Evolutionary conservation across 2,888 invertebrate species (phyloP).

Genomic region (Drosophila paramelanica): DNA sequence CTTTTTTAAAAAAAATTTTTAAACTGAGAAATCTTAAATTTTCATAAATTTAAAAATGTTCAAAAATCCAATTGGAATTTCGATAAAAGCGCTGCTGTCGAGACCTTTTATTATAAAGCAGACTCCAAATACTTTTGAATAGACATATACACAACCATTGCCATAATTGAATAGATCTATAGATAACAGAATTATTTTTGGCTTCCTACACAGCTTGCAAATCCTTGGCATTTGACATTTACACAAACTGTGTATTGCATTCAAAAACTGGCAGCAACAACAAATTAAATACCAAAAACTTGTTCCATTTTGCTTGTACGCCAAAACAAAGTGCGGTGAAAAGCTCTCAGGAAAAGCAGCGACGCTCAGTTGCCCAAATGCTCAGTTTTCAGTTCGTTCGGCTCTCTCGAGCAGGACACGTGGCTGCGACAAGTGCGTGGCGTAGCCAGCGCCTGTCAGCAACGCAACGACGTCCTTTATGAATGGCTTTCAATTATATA

Average conservation of each 20-base stretch:
- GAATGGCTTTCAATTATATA: slow-evolving; percentile 76
- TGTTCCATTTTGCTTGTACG: slow-evolving; percentile 1
- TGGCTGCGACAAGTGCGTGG: slow-evolving; percentile 33
- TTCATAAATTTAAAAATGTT: too few relatives aligned
- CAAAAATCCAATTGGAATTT: too few relatives aligned
- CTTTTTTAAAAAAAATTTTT: too few relatives aligned
- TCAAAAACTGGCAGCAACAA: slow-evolving; percentile 25
- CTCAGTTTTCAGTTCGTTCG: slow-evolving; percentile 17
- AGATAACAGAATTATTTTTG: slow-evolving; percentile 2
- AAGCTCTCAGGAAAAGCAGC: slow-evolving; percentile 49
- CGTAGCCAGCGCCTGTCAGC: slow-evolving; percentile 53
- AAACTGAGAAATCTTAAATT: too few relatives aligned
- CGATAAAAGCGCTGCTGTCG: too few relatives aligned
- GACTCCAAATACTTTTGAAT: neutral
- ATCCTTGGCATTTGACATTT: slow-evolving; percentile 79
- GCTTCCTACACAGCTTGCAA: slow-evolving; percentile 6
- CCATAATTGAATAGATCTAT: neutral
- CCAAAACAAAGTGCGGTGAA: slow-evolving; percentile 60
- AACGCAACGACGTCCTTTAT: slow-evolving; percentile 52
- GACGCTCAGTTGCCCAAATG: slow-evolving; percentile 15
- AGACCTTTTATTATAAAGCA: neutral
- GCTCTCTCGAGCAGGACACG: slow-evolving; percentile 52
- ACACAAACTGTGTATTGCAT: slow-evolving; percentile 31
- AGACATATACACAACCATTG: neutral
- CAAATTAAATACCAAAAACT: slow-evolving; percentile 27